Base-by-base conservation (phyloP, 2,797 vertebrate genomes). In the Anableps anableps region DNA sequence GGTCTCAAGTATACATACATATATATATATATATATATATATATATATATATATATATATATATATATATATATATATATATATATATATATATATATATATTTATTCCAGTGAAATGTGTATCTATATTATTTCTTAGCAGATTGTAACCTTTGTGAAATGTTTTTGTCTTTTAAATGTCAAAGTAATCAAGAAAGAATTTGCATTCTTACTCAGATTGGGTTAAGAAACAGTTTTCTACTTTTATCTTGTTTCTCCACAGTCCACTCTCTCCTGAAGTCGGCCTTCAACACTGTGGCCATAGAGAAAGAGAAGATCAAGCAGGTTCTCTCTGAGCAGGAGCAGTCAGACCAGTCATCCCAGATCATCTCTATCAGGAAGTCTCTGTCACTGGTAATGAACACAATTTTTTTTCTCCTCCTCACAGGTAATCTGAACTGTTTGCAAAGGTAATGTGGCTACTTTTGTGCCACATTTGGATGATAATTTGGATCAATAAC, bases 221-320 rank as follows among this genome's bases (percentile, higher is more conserved):
- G 16, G 23, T 41, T 29, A 34, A 36, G 16, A 16, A 66, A 41
- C 5, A 2, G 23, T 36, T n/a, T 19, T 74, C 29, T 58, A 9
- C 6, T 73, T 71, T 72, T 53, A 21, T 83, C 36, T 10, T 6
- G 0, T 85, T 80, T 86, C 23, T 76, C 47, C 85, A 14, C 91
- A 99, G 99, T 99, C 74, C 99, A 99, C 91, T 98, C 97, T 80
- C 97, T 99, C 90, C 94, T 99, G 95, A 99, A 99, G 96, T 99
- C 99, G 75, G 97, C 98, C 26, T 99, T 99, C 95, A 99, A 99
- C 94, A 99, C 98, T 66, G 98, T 99, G 94, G 98, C 98, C 84
- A 99, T 99, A 90, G 99, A 99, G 94, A 99, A 99, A 91, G 98
- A 99, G 91, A 99, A 98, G 92, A 98, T 99, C 87, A 99, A 98